Base-by-base conservation (phyloP, 2,888 invertebrate genomes). In the Pycnomerus fuliginosus region DNA sequence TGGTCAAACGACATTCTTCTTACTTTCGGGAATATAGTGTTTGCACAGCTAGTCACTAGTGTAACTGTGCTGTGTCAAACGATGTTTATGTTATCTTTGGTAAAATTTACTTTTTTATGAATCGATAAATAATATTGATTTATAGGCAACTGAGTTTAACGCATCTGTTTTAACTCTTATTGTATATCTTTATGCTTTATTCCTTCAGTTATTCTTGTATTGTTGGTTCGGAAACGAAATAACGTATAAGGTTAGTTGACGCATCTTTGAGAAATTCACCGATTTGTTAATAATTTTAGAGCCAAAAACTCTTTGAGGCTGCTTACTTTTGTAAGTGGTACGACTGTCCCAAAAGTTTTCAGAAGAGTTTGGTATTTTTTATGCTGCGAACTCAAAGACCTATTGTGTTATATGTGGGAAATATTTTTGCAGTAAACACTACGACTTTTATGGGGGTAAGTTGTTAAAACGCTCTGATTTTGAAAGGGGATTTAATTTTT, bases 141-240 rank as follows among this genome's bases (percentile, higher is more conserved):
- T n/a, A n/a, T n/a, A n/a, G n/a, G n/a, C n/a, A n/a, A 11, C 28
- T 2, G 2, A 28, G 12, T 28, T 28, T 13, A 28, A 28, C 12
- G 28, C 28, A 13, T 8, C 14, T 7, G 8, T 11, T 7, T 11
- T 28, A 11, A 28, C 12, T 10, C 28, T 28, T 8, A 2, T 28
- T 8, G 8, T 12, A 8, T 28, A 28, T 4, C 11, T 8, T 8
- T 7, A 8, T 28, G 8, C 11, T 25, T 11, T 44, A 25, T 20
- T 34, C 8, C 2, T 20, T 2, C 24, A 39, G 16, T n/a, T 39
- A 5, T 39, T 32, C 7, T 23, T 16, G 12, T 39, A 39, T 23
- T 39, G 10, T 23, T 39, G 39, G 39, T 32, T 27, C 25, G 39
- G 15, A 5, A 39, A 39, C 17, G 39, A 39, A 32, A 24, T 39